These are phyloP conservation scores for Ispidina picta DNA, from an alignment of 2,797 vertebrate species.

Conservation along the genomic window DNA sequence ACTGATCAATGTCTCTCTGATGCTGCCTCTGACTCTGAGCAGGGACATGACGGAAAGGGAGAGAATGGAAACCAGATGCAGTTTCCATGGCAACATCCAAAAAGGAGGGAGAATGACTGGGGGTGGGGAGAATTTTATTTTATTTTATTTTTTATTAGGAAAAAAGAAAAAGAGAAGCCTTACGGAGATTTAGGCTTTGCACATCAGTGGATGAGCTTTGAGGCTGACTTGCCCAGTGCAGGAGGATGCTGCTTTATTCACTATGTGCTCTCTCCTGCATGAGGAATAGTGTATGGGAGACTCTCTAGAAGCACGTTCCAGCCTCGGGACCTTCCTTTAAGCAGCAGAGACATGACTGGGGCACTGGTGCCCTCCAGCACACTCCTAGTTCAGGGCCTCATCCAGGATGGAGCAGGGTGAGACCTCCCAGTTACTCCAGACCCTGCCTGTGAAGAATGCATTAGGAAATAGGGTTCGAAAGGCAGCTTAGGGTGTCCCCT, in stretches of 20 bases:
- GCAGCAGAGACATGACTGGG: background rate
- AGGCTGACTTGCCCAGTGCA: conserved; percentile 3
- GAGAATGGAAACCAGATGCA: conserved; percentile 71
- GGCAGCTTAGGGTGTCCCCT: background rate
- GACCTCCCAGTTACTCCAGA: background rate
- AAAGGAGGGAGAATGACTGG: conserved; percentile 50
- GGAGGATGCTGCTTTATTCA: background rate
- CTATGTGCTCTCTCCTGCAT: background rate
- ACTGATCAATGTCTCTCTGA: conserved; percentile 69
- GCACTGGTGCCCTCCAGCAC: background rate
- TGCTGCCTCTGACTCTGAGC: conserved; percentile 66
- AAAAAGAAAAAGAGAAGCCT: background rate
- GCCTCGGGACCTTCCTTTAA: background rate
- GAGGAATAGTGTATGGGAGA: background rate
- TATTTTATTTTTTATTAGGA: background rate
- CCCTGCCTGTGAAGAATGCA: background rate
- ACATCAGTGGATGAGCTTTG: conserved; percentile 58
- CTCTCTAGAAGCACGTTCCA: background rate
- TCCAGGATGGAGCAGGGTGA: background rate
- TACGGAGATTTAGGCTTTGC: conserved; percentile 52
- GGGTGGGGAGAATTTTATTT: background rate
- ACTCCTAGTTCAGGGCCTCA: background rate
- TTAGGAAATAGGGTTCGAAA: background rate
- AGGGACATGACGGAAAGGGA: conserved; percentile 63
- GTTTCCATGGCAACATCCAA: conserved; percentile 81